These are phyloP conservation scores for Emydocephalus ijimae DNA, from an alignment of 2,113 vertebrate genomes.

Conservation along the genomic window DNA sequence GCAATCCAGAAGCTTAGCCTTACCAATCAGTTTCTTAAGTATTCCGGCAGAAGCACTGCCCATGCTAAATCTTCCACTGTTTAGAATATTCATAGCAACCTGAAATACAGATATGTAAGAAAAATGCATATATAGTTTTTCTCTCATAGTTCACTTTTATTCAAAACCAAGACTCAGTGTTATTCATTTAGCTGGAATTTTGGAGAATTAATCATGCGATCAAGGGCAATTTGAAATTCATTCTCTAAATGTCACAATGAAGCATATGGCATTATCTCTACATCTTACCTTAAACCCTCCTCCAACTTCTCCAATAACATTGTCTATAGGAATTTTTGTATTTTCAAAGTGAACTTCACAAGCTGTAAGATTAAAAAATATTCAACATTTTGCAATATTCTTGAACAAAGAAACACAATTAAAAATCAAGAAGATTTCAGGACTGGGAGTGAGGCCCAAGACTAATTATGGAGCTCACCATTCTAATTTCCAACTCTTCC, in stretches of 20 bases:
- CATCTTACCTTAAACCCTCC: slow-evolving; percentile 92
- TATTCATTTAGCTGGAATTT: background rate
- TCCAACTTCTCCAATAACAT: slow-evolving; percentile 92
- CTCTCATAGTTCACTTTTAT: background rate
- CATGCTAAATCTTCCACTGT: slow-evolving; percentile 94
- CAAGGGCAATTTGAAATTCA: background rate
- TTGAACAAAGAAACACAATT: background rate
- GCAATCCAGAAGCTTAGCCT: background rate
- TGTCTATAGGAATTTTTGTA: slow-evolving; percentile 89
- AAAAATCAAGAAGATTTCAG: background rate
- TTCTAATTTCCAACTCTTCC: background rate
- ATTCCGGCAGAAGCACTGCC: slow-evolving; percentile 84
- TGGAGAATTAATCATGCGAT: background rate
- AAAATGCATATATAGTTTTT: background rate
- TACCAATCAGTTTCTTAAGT: slow-evolving; percentile 91
- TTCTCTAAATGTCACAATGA: background rate
- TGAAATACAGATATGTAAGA: slow-evolving; percentile 47
- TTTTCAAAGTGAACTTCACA: slow-evolving; percentile 92
- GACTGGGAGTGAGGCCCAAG: background rate
- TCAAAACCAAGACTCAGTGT: background rate
- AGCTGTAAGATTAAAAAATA: slow-evolving; percentile 70
- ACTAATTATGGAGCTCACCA: background rate
- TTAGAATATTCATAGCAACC: slow-evolving; percentile 95
- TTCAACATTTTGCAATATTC: background rate
- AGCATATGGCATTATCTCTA: background rate